Percentiles rank a stretch among this genome's conserved stretches.
Conservation (phyloP, 2,888 invertebrate species). For the Drosophila aldrichi region DNA sequence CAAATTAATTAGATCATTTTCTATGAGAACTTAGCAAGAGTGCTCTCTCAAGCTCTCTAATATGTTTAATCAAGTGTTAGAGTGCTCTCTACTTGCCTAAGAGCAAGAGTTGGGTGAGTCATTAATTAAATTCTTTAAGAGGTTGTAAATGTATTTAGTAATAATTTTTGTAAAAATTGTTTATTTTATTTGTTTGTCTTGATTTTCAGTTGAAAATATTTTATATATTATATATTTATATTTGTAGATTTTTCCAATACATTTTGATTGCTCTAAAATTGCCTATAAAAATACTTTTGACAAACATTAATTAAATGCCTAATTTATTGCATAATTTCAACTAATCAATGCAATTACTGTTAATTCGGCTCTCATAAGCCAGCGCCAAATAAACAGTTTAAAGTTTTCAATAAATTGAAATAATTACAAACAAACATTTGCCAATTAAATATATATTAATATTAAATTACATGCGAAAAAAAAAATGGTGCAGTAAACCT, state of each 20-base stretch:
- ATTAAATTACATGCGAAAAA: background rate
- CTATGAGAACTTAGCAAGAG: background rate
- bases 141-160: background rate
- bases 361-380: background rate
- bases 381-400: slow-evolving; percentile 8
- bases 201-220: no score
- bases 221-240: no score
- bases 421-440: background rate
- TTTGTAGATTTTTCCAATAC: no score
- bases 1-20: slow-evolving; percentile 18
- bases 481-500: background rate
- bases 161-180: background rate
- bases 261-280: background rate
- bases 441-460: slow-evolving; percentile 2
- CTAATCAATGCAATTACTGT: slow-evolving; percentile 7
- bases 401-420: slow-evolving; percentile 2
- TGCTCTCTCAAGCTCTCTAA: background rate
- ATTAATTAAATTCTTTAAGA: background rate
- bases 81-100: background rate
- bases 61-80: background rate
- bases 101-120: background rate
- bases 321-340: background rate
- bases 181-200: background rate
- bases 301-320: background rate
- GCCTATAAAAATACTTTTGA: background rate